These are phyloP conservation scores for Oscheius myriophilus DNA, from an alignment of 2,888 invertebrate genomes.

Conservation along the genomic window DNA sequence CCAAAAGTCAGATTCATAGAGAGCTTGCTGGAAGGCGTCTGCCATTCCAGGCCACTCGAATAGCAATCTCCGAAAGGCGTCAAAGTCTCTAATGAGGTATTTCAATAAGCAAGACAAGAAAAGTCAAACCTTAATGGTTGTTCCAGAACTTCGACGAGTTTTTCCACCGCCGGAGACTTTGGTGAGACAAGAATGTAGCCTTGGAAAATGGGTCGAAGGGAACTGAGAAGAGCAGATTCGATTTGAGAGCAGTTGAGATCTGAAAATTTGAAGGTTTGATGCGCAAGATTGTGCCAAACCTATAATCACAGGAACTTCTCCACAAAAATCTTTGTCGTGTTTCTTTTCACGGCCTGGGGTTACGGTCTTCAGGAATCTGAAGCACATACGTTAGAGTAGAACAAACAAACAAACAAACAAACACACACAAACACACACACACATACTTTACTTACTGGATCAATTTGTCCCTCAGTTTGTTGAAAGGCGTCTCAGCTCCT, in stretches of 20 bases:
- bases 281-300: too few species aligned
- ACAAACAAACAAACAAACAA: too few species aligned
- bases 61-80: slow-evolving; percentile 26
- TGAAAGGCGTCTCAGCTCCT: slow-evolving; percentile 42
- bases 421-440: too few species aligned
- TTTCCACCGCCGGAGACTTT: slow-evolving; percentile 44
- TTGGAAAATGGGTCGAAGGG: slow-evolving; percentile 55
- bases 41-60: slow-evolving; percentile 51
- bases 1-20: slow-evolving; percentile 59
- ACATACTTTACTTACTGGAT: slow-evolving; percentile 28
- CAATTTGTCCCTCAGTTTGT: slow-evolving; percentile 39
- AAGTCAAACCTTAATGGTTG: background rate
- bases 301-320: slow-evolving; percentile 26
- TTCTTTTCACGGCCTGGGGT: slow-evolving; percentile 41
- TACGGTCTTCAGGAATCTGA: slow-evolving; percentile 42
- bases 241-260: slow-evolving; percentile 39
- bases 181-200: slow-evolving; percentile 66
- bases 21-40: slow-evolving; percentile 50
- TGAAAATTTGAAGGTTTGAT: background rate
- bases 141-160: background rate
- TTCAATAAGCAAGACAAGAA: background rate
- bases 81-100: background rate
- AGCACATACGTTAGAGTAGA: background rate
- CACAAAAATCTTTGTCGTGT: slow-evolving; percentile 43
- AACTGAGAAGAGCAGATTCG: slow-evolving; percentile 31